Evolutionary conservation across 2,797 vertebrate species (phyloP).

Genomic region (Microcaecilia unicolor): DNA sequence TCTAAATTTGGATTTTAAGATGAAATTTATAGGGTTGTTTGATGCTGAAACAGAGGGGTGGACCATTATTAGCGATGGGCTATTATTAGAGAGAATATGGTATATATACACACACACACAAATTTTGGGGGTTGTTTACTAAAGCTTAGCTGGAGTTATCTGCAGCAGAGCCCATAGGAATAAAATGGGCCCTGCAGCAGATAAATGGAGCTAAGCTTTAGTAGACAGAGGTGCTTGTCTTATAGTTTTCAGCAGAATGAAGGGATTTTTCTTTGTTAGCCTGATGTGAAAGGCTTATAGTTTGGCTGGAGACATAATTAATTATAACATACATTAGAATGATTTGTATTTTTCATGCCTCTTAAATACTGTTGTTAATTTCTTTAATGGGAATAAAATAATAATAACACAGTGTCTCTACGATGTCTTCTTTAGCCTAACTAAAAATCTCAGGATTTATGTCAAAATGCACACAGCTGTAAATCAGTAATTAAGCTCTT

Average conservation of each 20-base stretch:
- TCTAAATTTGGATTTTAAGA: no score
- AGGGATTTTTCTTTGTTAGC: background rate
- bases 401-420: background rate
- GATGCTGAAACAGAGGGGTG: no score
- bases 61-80: no score
- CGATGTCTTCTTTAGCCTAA: background rate
- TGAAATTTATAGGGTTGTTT: no score
- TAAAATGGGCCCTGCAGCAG: no score
- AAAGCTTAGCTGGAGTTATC: no score
- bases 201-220: no score
- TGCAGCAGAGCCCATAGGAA: no score
- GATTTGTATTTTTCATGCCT: background rate
- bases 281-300: accelerated
- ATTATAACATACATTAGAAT: accelerated
- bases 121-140: no score
- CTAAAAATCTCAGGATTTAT: background rate
- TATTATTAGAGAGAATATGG: no score
- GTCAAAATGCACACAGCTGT: slow-evolving; percentile 1
- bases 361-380: background rate
- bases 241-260: background rate
- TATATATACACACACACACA: no score
- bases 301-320: background rate
- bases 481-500: slow-evolving; percentile 10
- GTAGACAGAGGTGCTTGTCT: no score
- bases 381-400: background rate